A percentile compares a stretch with the other conserved stretches of the same genome.
These are phyloP conservation scores for Spodoptera picta DNA, from an alignment of 2,888 invertebrate species.

Conservation along the genomic window DNA sequence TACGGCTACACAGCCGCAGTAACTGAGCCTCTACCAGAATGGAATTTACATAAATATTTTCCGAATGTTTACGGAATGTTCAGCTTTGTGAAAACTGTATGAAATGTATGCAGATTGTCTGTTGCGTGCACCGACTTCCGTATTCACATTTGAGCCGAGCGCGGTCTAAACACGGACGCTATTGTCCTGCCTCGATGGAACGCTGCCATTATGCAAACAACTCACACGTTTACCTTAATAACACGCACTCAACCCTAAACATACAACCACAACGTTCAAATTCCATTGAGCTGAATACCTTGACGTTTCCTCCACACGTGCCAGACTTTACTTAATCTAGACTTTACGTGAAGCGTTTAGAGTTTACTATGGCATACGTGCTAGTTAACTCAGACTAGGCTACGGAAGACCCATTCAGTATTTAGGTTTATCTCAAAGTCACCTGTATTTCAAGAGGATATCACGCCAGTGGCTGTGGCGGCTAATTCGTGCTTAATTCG, in stretches of 20 bases:
- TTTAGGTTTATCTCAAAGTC: slow-evolving; percentile 51
- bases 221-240: slow-evolving; percentile 30
- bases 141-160: slow-evolving; percentile 51
- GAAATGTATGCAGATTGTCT: slow-evolving; percentile 32
- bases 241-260: slow-evolving; percentile 26
- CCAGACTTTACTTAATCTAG: slow-evolving; percentile 22
- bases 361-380: slow-evolving; percentile 30
- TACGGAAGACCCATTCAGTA: slow-evolving; percentile 41
- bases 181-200: slow-evolving; percentile 50
- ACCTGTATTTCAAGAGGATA: slow-evolving; percentile 43
- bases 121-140: slow-evolving; percentile 31
- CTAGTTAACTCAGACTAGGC: slow-evolving; percentile 29
- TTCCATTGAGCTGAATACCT: slow-evolving; percentile 25
- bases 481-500: slow-evolving; percentile 28
- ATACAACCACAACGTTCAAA: slow-evolving; percentile 12
- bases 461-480: slow-evolving; percentile 6
- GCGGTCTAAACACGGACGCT: slow-evolving; percentile 41
- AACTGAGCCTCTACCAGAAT: slow-evolving; percentile 24
- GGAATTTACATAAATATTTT: slow-evolving; percentile 23
- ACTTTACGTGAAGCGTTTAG: slow-evolving; percentile 30
- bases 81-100: slow-evolving; percentile 17
- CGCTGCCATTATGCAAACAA: slow-evolving; percentile 53
- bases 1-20: slow-evolving; percentile 1
- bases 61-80: slow-evolving; percentile 8
- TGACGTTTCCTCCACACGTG: slow-evolving; percentile 17